A percentile compares a stretch with the other conserved stretches of the same genome.
phyloP scores from a whole-genome alignment of 2,888 invertebrate genomes.

The Polydrusus tereticollis region DNA sequence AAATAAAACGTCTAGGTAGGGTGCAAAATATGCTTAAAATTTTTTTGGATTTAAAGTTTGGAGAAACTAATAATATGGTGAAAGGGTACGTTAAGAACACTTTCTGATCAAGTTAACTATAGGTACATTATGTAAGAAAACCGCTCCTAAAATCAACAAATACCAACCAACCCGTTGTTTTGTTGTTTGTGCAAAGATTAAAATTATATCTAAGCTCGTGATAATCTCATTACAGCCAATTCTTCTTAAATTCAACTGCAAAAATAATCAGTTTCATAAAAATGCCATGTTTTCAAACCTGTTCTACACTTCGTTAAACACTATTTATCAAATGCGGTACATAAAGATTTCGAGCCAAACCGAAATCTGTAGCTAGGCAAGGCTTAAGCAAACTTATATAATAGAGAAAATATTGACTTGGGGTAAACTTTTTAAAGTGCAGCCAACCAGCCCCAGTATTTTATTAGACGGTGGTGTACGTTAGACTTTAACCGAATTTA shows the following conservation, averaged over 20 bases:
- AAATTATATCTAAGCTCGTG: no score
- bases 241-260: not conserved
- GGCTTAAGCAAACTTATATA: slow-evolving; percentile 39
- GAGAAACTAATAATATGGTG: no score
- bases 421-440: slow-evolving; percentile 32
- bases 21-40: no score
- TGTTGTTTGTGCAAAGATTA: no score
- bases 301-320: slow-evolving; percentile 15
- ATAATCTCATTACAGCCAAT: not conserved
- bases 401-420: slow-evolving; percentile 45
- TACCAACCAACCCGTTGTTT: no score
- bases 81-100: no score
- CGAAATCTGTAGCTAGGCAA: slow-evolving; percentile 29
- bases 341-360: slow-evolving; percentile 34
- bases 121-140: no score
- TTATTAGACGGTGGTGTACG: slow-evolving; percentile 28
- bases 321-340: slow-evolving; percentile 34
- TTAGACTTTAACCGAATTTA: slow-evolving; percentile 15
- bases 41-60: no score
- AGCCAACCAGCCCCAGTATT: slow-evolving; percentile 21
- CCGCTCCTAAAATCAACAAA: no score
- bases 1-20: no score
- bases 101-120: no score
- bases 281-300: not conserved
- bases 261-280: not conserved